Base-by-base conservation (phyloP, 2,888 invertebrate genomes). In the Lacanobia oleracea region DNA sequence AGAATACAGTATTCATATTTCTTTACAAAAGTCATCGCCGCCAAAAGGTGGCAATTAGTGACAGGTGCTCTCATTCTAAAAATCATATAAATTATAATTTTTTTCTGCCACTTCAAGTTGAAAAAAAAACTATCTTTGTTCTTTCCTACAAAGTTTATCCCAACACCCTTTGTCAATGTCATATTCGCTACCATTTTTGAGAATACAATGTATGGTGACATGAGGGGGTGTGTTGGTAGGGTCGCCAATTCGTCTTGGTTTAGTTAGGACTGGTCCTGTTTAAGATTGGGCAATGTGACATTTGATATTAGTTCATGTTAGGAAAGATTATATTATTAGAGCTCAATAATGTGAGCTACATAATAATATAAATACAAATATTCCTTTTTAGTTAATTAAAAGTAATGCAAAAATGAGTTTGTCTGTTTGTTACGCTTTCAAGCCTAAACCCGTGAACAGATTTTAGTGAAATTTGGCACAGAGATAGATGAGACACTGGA, bases 1-100 rank as follows among this genome's bases (percentile, higher is more conserved):
- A 74, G 69, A 63, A 63, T 63, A 60, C 62, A 77, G 68, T 75
- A 76, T 85, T 89, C 89, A 88, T 90, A 88, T 88, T 84, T 75
- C 87, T 84, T 90, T 88, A 89, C 89, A 92, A 93, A 93, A 89
- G 88, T 84, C 66, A 86, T 87, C 86, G 89, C 95, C 95, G 95
- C 93, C 95, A 93, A 94, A 95, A 94, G 94, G 93, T 95, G 95
- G 95, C 94, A 95, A 95, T 95, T 95, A 95, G 94, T 88, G 92
- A 95, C 95, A 95, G 95, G 95, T 96, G 95, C 92, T 92, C 89
- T 90, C 88, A 92, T 93, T 93, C 90, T 87, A 87, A 79, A 88
- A 91, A 90, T 90, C 90, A 83, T 88, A 95, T 94, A 93, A 94
- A 93, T 94, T 92, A 88, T 82, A 37, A 2, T 89, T 88, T 93